A percentile compares a stretch with the other conserved stretches of the same genome.
Evolutionary conservation across 2,888 invertebrate species (phyloP).

Genomic region (Macaria notata): DNA sequence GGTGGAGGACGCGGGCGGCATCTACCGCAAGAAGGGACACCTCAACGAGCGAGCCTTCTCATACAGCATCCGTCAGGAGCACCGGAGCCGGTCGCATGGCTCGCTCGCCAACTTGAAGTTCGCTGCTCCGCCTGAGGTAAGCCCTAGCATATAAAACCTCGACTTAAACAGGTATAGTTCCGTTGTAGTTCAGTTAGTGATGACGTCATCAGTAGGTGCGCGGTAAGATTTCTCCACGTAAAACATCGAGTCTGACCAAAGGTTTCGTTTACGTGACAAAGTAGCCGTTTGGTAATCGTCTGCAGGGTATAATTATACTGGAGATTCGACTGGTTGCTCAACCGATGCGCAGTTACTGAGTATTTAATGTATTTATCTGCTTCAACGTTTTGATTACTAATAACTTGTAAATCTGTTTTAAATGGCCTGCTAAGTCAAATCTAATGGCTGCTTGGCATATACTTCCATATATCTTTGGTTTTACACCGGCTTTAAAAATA

Average conservation of each 20-base stretch:
- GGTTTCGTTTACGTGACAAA: conserved; percentile 39
- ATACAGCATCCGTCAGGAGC: conserved; percentile 96
- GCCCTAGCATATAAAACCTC: conserved; percentile 25
- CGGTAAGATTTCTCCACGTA: conserved; percentile 32
- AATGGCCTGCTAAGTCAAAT: too few relatives aligned
- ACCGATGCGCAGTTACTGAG: conserved; percentile 17
- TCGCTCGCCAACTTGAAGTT: conserved; percentile 95
- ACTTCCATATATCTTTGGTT: too few relatives aligned
- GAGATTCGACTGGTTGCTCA: conserved; percentile 36
- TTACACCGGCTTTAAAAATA: too few relatives aligned
- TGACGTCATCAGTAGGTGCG: neutral
- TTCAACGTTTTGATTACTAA: neutral
- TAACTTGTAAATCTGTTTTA: too few relatives aligned
- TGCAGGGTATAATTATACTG: conserved; percentile 32
- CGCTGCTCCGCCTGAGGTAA: conserved; percentile 86
- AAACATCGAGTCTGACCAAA: conserved; percentile 22
- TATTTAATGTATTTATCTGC: neutral
- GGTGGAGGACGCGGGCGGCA: conserved; percentile 85
- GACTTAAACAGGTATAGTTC: too few relatives aligned
- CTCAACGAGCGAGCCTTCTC: conserved; percentile 96
- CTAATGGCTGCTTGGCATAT: too few relatives aligned
- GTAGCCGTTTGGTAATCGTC: conserved; percentile 33
- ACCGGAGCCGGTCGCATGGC: conserved; percentile 95
- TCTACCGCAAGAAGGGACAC: conserved; percentile 95
- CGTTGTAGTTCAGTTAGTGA: too few relatives aligned